A percentile compares a stretch with the other conserved stretches of the same genome.
phyloP scores from a whole-genome alignment of 2,888 invertebrate species.

The Dysmachus trigonus region DNA sequence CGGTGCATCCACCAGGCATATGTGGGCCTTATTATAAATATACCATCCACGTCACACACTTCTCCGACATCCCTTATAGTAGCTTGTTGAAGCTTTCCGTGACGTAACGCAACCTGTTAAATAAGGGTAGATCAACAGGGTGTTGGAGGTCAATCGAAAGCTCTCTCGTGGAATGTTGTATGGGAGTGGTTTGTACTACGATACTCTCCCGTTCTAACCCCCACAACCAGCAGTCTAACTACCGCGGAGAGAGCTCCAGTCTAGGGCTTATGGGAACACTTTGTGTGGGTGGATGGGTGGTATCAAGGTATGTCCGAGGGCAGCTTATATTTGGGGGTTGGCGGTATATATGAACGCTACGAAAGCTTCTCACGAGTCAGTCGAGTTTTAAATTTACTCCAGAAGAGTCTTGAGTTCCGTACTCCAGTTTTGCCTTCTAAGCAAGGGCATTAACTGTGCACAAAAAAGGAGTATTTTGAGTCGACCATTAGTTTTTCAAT shows the following conservation, averaged over 20 bases:
- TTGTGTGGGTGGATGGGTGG: slow-evolving; percentile 43
- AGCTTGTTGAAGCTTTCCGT: slow-evolving; percentile 5
- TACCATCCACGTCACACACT: not conserved
- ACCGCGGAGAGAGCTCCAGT: not conserved
- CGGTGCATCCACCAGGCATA: not conserved
- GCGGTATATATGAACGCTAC: slow-evolving; percentile 56
- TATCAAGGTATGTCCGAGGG: not conserved
- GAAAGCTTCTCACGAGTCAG: slow-evolving; percentile 59
- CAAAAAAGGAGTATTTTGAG: not conserved
- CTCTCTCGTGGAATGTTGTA: not conserved
- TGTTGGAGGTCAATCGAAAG: slow-evolving; percentile 34
- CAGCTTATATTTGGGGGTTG: not conserved
- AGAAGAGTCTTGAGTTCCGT: slow-evolving; percentile 49
- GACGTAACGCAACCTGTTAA: slow-evolving; percentile 42
- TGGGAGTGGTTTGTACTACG: slow-evolving; percentile 22
- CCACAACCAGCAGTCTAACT: not conserved
- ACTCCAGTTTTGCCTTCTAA: slow-evolving; percentile 17
- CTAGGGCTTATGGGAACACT: not conserved
- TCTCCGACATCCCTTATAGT: not conserved
- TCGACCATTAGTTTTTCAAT: not conserved
- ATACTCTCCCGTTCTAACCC: not conserved
- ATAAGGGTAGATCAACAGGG: slow-evolving; percentile 36
- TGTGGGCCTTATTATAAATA: not conserved
- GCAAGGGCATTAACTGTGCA: not conserved
- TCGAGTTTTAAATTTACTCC: slow-evolving; percentile 65